Evolutionary conservation across 2,888 invertebrate genomes (phyloP).

Genomic region (Rotaria socialis): DNA sequence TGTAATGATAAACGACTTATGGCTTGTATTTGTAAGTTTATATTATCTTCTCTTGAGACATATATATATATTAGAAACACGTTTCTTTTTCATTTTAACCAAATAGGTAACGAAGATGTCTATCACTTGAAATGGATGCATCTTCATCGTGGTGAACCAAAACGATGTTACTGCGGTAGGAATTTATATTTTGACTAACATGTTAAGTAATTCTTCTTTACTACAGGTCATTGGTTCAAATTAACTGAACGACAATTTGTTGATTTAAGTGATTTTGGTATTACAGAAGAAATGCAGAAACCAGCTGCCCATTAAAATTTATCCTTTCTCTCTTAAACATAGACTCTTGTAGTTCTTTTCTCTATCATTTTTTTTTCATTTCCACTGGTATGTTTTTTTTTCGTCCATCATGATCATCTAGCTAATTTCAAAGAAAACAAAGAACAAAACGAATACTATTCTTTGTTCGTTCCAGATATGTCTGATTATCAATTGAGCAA

Average conservation of each 20-base stretch:
- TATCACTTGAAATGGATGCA: slow-evolving; percentile 46
- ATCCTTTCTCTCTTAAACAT: neutral
- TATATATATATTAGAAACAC: neutral
- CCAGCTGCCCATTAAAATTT: neutral
- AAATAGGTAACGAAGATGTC: slow-evolving; percentile 39
- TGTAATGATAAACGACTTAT: slow-evolving; percentile 42
- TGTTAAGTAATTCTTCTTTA: neutral
- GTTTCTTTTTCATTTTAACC: no score
- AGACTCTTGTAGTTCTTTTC: neutral
- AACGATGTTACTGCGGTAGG: slow-evolving; percentile 45
- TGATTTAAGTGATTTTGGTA: slow-evolving; percentile 45
- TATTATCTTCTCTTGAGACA: neutral
- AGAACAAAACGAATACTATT: neutral
- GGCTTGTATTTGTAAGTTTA: slow-evolving; percentile 40
- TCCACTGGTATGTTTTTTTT: neutral
- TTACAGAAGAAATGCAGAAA: slow-evolving; percentile 39
- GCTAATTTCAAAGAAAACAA: neutral
- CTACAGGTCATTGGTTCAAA: slow-evolving; percentile 44
- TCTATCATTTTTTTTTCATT: neutral
- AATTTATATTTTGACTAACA: neutral
- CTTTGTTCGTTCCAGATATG: neutral
- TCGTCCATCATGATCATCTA: neutral
- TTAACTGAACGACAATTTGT: slow-evolving; percentile 43
- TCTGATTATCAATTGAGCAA: slow-evolving; percentile 48
- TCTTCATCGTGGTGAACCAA: slow-evolving; percentile 44